Evolutionary conservation across 1,140 invertebrate genomes (phyloP), one percentile per base, ranked within the genome.

Genomic region (Neodiprion pinetum): DNA sequence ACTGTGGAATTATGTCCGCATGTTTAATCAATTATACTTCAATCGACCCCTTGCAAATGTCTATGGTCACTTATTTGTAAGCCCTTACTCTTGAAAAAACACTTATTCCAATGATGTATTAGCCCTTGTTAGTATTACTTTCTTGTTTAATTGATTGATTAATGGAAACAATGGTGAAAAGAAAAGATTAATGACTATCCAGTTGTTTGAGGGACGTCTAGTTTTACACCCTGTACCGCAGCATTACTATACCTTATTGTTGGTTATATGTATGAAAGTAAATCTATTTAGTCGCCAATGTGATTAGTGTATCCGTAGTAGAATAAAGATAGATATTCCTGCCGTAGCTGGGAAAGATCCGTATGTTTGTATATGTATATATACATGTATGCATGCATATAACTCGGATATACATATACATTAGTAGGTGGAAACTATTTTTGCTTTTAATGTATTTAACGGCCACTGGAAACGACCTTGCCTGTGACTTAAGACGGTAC

Each of bases 401-500:
- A 12, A 50, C 47, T 40, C 17, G 17, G 10, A 0, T 74, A 65
- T 48, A 66, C 68, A 70, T 14, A 70, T 71, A 67, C 53, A 70
- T 17, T 68, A 9, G 28, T 40, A 61, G 53, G 11, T 61, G 53
- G n/a, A 40, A 61, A 61, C 53, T 61, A 61, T 61, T 61, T 61
- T 61, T 61, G 53, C 53, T 61, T 61, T 61, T 61, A 61, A 61
- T 17, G 53, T 61, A 61, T 61, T 61, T 17, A 61, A 61, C 53
- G 53, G 73, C 73, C 72, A 66, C 72, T 78, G 71, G 77, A 76
- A 74, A 78, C 77, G 77, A 76, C 77, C 77, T 78, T 78, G 77
- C 66, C 69, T 21, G 28, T 73, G 48, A 69, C 21, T 23, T 47
- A 69, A 69, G 21, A 69, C 67, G 21, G 78, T 76, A 76, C 70